Conservation (phyloP, 2,797 vertebrate species). For the Enteromius argenteus region DNA sequence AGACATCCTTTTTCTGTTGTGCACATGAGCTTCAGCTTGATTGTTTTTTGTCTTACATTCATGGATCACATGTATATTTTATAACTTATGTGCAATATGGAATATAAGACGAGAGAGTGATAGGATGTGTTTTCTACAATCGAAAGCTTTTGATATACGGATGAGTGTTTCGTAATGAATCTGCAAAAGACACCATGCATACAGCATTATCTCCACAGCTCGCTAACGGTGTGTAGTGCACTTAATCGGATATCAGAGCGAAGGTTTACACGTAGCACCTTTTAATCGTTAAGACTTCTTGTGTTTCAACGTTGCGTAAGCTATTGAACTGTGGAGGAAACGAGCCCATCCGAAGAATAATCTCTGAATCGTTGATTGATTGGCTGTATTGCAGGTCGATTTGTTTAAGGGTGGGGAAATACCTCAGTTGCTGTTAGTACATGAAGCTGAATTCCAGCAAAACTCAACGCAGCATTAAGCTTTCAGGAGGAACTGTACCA, state of each 20-base stretch:
- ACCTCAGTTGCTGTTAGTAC: slow-evolving; percentile 9
- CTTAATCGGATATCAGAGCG: slow-evolving; percentile 8
- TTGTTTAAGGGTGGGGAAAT: slow-evolving; percentile 39
- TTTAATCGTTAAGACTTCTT: slow-evolving; percentile 6
- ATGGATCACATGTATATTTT: slow-evolving; percentile 35
- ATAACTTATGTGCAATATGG: slow-evolving; percentile 23
- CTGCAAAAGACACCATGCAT: slow-evolving; percentile 22
- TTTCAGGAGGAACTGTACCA: slow-evolving; percentile 2
- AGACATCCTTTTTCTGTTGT: slow-evolving; percentile 51
- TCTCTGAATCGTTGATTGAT: slow-evolving; percentile 62
- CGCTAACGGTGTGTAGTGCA: slow-evolving; percentile 17
- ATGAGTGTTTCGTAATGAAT: slow-evolving; percentile 34
- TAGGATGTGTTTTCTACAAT: slow-evolving; percentile 8
- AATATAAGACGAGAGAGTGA: slow-evolving; percentile 3
- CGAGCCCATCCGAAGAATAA: slow-evolving; percentile 77
- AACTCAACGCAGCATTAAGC: background rate
- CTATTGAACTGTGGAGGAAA: slow-evolving; percentile 48
- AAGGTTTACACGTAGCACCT: background rate
- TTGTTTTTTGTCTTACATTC: slow-evolving; percentile 50
- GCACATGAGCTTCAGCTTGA: slow-evolving; percentile 59
- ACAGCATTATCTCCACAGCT: slow-evolving; percentile 21
- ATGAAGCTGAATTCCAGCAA: background rate
- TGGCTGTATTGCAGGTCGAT: slow-evolving; percentile 56
- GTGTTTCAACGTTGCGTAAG: slow-evolving; percentile 23
- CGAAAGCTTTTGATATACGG: background rate